Conservation (phyloP, 2,888 invertebrate genomes). For the Molorchus minor region DNA sequence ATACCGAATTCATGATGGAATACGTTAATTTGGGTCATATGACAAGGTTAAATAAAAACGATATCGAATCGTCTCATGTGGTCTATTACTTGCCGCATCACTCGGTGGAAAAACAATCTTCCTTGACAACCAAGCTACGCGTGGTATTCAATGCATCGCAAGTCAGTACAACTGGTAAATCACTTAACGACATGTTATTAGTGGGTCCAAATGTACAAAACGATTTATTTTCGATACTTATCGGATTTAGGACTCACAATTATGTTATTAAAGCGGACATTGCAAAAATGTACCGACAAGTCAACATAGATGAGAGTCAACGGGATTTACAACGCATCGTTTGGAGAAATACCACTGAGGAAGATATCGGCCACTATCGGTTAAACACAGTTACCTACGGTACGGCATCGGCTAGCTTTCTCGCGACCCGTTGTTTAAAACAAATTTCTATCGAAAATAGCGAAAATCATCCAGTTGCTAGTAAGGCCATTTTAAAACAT, state of each 20-base stretch:
- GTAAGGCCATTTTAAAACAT: constrained; percentile 27
- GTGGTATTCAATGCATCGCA: constrained; percentile 33
- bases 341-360: too few species aligned
- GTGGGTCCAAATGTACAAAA: too few species aligned
- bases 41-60: neutral
- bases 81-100: constrained; percentile 32
- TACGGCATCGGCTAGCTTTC: constrained; percentile 17
- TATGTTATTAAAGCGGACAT: constrained; percentile 28
- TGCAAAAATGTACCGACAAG: constrained; percentile 31
- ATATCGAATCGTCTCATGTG: neutral
- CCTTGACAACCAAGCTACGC: constrained; percentile 27
- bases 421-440: constrained; percentile 18
- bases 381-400: constrained; percentile 30
- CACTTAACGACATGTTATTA: constrained; percentile 27
- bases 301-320: constrained; percentile 20
- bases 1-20: constrained; percentile 17
- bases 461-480: constrained; percentile 17
- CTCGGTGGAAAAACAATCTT: constrained; percentile 26
- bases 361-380: too few species aligned
- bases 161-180: constrained; percentile 21
- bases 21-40: constrained; percentile 8
- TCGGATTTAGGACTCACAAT: constrained; percentile 9
- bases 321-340: too few species aligned
- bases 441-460: constrained; percentile 13
- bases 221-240: constrained; percentile 26